Evolutionary conservation across 2,797 vertebrate genomes (phyloP).

Genomic region (Bradypodion pumilum): DNA sequence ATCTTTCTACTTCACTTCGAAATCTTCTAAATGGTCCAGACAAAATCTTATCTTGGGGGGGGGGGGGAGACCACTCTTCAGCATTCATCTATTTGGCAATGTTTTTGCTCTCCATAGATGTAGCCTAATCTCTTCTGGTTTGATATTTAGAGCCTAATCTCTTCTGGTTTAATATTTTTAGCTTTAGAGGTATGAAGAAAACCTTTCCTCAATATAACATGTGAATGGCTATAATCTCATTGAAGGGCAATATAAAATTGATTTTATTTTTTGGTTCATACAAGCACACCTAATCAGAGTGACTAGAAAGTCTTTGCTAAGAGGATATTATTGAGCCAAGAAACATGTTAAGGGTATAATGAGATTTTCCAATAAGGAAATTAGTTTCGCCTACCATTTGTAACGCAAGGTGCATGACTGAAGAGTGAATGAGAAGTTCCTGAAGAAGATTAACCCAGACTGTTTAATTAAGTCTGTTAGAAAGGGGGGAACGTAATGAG

Average conservation of each 20-base stretch:
- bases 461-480: slow-evolving; percentile 25
- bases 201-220: too few relatives aligned
- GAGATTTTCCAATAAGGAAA: slow-evolving; percentile 30
- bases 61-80: too few relatives aligned
- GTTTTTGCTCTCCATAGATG: too few relatives aligned
- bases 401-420: neutral
- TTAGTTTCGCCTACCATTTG: slow-evolving; percentile 1
- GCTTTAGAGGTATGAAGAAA: too few relatives aligned
- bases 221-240: neutral
- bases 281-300: accelerated
- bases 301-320: accelerated
- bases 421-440: too few relatives aligned
- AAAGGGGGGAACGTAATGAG: slow-evolving; percentile 12
- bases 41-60: too few relatives aligned
- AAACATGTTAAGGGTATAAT: neutral
- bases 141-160: too few relatives aligned
- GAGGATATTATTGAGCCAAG: neutral
- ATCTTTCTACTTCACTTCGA: too few relatives aligned
- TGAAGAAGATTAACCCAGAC: slow-evolving; percentile 7
- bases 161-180: too few relatives aligned
- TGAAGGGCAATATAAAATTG: neutral
- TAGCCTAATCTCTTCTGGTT: too few relatives aligned
- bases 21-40: too few relatives aligned
- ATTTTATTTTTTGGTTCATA: neutral
- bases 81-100: too few relatives aligned